Evolutionary conservation across 2,113 vertebrate species (phyloP).

Genomic region (Ciconia maguari): DNA sequence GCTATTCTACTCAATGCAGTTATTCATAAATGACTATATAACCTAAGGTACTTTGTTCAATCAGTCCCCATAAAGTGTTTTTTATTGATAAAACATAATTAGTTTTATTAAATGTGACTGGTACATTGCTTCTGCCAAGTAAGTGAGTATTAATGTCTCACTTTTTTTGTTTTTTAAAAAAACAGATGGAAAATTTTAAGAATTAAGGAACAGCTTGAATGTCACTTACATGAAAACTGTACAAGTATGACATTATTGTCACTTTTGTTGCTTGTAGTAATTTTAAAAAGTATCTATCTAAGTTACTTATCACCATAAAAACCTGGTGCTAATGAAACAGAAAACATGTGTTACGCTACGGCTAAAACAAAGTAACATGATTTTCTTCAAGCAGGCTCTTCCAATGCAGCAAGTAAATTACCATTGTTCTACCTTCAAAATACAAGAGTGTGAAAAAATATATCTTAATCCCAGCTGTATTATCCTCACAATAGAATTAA

Average conservation of each 20-base stretch:
- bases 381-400: slow-evolving; percentile 11
- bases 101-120: slow-evolving; percentile 36
- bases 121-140: slow-evolving; percentile 7
- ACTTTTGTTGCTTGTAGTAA: slow-evolving; percentile 2
- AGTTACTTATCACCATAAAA: slow-evolving; percentile 4
- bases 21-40: not conserved
- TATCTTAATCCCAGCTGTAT: slow-evolving; percentile 34
- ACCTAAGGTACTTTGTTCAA: not conserved
- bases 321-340: not conserved
- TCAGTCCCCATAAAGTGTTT: not conserved
- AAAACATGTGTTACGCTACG: not conserved
- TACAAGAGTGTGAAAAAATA: not conserved
- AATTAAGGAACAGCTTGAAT: slow-evolving; percentile 56
- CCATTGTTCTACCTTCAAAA: slow-evolving; percentile 9
- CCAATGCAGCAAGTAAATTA: not conserved
- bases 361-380: not conserved
- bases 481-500: slow-evolving; percentile 18
- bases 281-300: not conserved
- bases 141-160: not conserved
- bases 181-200: slow-evolving; percentile 30
- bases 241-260: slow-evolving; percentile 31
- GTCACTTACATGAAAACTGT: slow-evolving; percentile 11
- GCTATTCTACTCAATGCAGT: not conserved
- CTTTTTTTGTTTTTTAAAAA: not conserved
- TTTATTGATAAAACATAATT: slow-evolving; percentile 48